phyloP scores from a whole-genome alignment of 2,888 invertebrate species.

The Trypoxylon attenuatum region DNA sequence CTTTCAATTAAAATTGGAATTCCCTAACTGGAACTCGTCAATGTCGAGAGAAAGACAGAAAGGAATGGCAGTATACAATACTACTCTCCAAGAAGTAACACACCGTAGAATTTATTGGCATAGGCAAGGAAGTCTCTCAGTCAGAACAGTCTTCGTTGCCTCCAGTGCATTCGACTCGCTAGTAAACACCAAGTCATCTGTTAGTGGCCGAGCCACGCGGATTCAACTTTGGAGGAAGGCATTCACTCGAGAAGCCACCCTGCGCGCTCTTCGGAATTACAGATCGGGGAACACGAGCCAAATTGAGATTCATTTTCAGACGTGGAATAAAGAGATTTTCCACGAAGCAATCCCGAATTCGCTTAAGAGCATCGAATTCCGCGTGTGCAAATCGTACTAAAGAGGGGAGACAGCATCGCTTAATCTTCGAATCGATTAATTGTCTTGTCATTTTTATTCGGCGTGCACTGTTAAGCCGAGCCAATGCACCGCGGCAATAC shows the following conservation, averaged over 20 bases:
- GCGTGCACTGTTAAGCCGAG: no score
- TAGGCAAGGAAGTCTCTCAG: constrained; percentile 46
- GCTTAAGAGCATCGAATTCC: constrained; percentile 9
- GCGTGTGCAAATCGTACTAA: constrained; percentile 4
- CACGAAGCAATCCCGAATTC: constrained; percentile 19
- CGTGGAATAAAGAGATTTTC: no score
- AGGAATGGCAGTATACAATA: background rate
- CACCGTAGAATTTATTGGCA: constrained; percentile 57
- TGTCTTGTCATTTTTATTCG: no score
- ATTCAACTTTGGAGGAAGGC: no score
- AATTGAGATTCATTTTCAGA: no score
- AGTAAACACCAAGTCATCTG: constrained; percentile 62
- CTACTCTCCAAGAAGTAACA: constrained; percentile 41
- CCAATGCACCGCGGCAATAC: no score
- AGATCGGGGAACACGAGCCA: no score
- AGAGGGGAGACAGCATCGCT: background rate
- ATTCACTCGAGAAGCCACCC: no score
- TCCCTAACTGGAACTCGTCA: no score
- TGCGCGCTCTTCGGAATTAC: no score
- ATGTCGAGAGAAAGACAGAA: background rate
- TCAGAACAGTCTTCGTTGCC: constrained; percentile 54
- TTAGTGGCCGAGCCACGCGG: no score
- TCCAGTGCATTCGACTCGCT: constrained; percentile 67
- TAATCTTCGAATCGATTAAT: constrained; percentile 3
- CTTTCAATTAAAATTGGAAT: no score